Evolutionary conservation across 2,888 invertebrate species (phyloP), one percentile per base, ranked within the genome.

Genomic region (Halictus ligatus): DNA sequence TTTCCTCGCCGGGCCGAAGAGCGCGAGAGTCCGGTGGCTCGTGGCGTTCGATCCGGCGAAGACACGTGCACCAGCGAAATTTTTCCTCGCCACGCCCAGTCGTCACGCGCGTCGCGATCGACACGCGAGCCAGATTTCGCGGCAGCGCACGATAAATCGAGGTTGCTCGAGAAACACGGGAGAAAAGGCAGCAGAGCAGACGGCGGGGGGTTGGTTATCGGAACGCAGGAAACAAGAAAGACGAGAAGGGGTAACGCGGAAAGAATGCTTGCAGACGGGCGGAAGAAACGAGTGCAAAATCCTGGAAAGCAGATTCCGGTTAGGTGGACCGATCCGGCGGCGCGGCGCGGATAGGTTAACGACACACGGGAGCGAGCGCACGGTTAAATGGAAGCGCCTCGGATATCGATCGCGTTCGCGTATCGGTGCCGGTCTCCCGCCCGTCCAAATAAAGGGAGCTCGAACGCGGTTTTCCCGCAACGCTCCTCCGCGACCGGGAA

Each of bases 11-110:
- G 69, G 21, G 21, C 29, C 29, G 18, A 10, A 6, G 25, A 64
- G 60, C 60, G 60, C 7, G 60, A 7, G 25, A n/a, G n/a, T n/a
- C 29, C 12, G 1, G 10, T 7, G 54, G 60, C 60, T 60, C 60
- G 60, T 29, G 60, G 15, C 12, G 21, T 29, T 64, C 60, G 60
- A 64, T 25, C 29, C 60, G 29, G 25, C 60, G 25, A 50, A 67
- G 50, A 40, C 54, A 40, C 29, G 29, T 64, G 60, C 60, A 3
- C 18, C 21, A 7, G 5, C 46, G 64, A 74, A 77, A 71, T 78
- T 85, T 80, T 75, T 80, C 21, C 46, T 80, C 86, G 86, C 86
- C 86, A 86, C 86, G 86, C 86, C 86, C 86, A 78, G 43, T 50
- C 72, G 73, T 40, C 60, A 64, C 60, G 60, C 60, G 60, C 40